Evolutionary conservation across 1,140 invertebrate genomes (phyloP), one percentile per base, ranked within the genome.

Genomic region (Adelges cooleyi): DNA sequence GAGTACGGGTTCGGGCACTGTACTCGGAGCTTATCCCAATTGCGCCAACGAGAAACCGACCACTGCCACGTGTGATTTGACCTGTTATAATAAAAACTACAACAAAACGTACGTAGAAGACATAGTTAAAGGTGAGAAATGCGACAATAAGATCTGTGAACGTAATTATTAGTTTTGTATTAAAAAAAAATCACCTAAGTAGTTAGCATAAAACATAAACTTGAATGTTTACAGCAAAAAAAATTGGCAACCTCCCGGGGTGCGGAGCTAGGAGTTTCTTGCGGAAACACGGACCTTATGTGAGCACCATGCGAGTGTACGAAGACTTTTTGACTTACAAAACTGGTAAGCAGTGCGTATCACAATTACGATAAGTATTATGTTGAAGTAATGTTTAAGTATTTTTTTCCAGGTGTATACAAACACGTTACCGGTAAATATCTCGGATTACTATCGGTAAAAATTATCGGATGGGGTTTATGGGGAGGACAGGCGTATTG

Each of bases 391-490:
- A n/a, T n/a, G n/a, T n/a, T n/a, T n/a, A n/a, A n/a, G n/a, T n/a
- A n/a, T n/a, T n/a, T n/a, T n/a, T n/a, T n/a, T n/a, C n/a, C 67
- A 79, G 88, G 90, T 70, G 89, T 95, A 6, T 95, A 95, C 74
- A 80, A 88, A 72, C 89, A 93, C 73, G 81, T 82, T 1, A 75
- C 79, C 44, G 90, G 90, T 44, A 73, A 79, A n/a, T 78, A 76
- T 18, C 78, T 92, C 17, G 91, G 91, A 27, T 89, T 90, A 8
- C 91, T 95, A 76, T 91, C 92, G 22, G 84, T 95, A 33, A 87
- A 86, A 71, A 85, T 95, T 33, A 75, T 95, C 11, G 92, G 92
- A n/a, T 86, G 82, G 80, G 84, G 69, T 18, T 1, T 40, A 1
- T 15, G 66, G 27, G 5, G 25, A 29, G 66, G 18, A 36, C 17